These are phyloP conservation scores for Bibio marci DNA, from an alignment of 2,888 invertebrate genomes.

Conservation along the genomic window DNA sequence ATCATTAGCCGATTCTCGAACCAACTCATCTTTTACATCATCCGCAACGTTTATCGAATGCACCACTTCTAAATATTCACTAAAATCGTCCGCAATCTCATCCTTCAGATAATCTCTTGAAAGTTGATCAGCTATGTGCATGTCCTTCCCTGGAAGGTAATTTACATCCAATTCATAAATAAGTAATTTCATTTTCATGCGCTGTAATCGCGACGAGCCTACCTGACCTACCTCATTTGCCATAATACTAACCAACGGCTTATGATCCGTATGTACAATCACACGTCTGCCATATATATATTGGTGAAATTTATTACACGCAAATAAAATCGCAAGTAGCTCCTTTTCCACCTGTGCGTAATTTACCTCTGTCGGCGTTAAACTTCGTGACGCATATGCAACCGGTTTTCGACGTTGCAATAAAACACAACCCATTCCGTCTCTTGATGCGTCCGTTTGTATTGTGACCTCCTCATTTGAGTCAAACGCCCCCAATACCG, in stretches of 20 bases:
- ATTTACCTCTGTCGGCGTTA: conserved; percentile 14
- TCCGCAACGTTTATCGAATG: conserved; percentile 3
- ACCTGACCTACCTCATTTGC: conserved; percentile 11
- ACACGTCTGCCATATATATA: conserved; percentile 11
- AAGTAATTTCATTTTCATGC: conserved; percentile 13
- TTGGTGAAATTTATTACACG: conserved; percentile 11
- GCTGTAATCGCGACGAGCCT: conserved; percentile 11
- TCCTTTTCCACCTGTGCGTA: conserved; percentile 13
- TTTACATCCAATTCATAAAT: conserved; percentile 11
- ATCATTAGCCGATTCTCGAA: conserved; percentile 1
- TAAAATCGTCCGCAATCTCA: conserved; percentile 5
- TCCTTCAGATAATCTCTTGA: conserved; percentile 5
- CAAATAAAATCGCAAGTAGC: conserved; percentile 9
- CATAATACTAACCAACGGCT: conserved; percentile 11
- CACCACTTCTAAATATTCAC: conserved; percentile 4
- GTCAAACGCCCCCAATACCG: conserved; percentile 3
- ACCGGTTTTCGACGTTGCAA: conserved; percentile 8
- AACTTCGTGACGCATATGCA: conserved; percentile 14
- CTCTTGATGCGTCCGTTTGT: conserved; percentile 9
- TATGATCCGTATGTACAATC: conserved; percentile 11
- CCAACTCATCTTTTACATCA: not conserved
- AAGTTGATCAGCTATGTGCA: conserved; percentile 1
- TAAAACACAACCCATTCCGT: conserved; percentile 10
- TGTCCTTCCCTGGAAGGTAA: conserved; percentile 11
- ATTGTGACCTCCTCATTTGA: conserved; percentile 3